Evolutionary conservation across 1,140 invertebrate species (phyloP).

Genomic region (Drosophila fuyamai): DNA sequence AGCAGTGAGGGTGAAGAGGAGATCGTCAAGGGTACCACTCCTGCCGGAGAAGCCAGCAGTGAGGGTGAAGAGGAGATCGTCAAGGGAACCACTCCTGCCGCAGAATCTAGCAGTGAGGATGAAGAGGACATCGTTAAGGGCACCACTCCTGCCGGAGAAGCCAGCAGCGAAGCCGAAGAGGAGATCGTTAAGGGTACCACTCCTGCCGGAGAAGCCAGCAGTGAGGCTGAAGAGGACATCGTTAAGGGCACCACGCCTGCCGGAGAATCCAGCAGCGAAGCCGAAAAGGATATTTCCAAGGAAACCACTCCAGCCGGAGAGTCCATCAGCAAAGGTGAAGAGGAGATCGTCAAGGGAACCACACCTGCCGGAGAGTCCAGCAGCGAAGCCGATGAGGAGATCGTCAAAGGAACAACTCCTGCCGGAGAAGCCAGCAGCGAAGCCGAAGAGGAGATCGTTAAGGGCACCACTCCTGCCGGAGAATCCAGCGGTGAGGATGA

Average conservation of each 20-base stretch:
- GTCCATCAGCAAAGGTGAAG: background rate
- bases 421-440: constrained; percentile 24
- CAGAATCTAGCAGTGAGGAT: background rate
- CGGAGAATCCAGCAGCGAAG: constrained; percentile 3
- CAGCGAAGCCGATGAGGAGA: background rate
- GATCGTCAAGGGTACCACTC: constrained; percentile 13
- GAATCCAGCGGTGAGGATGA: constrained; percentile 1
- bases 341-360: constrained; percentile 6
- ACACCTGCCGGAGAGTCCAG: constrained; percentile 6
- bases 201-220: constrained; percentile 2
- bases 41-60: constrained; percentile 4
- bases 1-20: constrained; percentile 9
- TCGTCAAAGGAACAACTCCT: constrained; percentile 4
- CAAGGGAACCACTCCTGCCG: constrained; percentile 17
- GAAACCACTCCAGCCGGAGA: constrained; percentile 15
- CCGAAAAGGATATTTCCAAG: constrained; percentile 2
- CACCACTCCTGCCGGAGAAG: constrained; percentile 14
- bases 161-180: constrained; percentile 6
- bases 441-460: constrained; percentile 7
- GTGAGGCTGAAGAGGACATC: constrained; percentile 5
- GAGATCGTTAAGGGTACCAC: constrained; percentile 13
- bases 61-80: constrained; percentile 2
- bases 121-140: constrained; percentile 2
- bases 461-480: constrained; percentile 16
- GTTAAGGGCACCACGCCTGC: constrained; percentile 11